Conservation (phyloP, 2,113 vertebrate genomes). For the Chitala chitala region DNA sequence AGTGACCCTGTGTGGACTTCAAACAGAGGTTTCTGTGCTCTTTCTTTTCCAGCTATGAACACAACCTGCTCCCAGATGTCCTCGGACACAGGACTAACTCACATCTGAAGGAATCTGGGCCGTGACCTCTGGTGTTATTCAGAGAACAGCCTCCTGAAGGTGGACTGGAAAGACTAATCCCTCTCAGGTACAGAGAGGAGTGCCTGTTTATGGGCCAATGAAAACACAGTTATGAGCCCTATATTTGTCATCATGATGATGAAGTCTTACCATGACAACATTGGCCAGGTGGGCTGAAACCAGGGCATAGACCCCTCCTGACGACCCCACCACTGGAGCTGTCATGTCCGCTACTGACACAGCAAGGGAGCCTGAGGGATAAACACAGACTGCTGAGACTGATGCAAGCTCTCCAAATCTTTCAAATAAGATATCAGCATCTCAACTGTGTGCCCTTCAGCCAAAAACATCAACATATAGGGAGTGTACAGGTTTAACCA, state of each 20-base stretch:
- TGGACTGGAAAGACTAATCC: background rate
- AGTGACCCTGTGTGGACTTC: background rate
- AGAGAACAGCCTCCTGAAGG: background rate
- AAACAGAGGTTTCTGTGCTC: background rate
- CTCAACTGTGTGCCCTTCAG: background rate
- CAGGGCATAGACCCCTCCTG: constrained; percentile 91
- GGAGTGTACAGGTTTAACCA: background rate
- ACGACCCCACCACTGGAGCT: constrained; percentile 88
- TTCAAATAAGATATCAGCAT: background rate
- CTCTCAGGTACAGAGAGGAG: background rate
- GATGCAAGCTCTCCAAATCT: background rate
- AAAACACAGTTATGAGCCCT: background rate
- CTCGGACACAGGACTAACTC: no score
- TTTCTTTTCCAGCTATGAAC: background rate
- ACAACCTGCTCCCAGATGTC: background rate
- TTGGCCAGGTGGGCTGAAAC: constrained; percentile 95
- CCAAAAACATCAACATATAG: background rate
- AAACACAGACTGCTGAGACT: background rate
- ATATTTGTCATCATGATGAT: background rate
- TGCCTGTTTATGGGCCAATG: background rate
- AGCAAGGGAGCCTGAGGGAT: constrained; percentile 78
- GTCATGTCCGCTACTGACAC: constrained; percentile 95
- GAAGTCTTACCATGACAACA: constrained; percentile 82
- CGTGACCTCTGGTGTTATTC: constrained; percentile 37
- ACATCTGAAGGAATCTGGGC: constrained; percentile 48